Base-by-base conservation (phyloP, 2,797 vertebrate species). In the Anableps anableps region DNA sequence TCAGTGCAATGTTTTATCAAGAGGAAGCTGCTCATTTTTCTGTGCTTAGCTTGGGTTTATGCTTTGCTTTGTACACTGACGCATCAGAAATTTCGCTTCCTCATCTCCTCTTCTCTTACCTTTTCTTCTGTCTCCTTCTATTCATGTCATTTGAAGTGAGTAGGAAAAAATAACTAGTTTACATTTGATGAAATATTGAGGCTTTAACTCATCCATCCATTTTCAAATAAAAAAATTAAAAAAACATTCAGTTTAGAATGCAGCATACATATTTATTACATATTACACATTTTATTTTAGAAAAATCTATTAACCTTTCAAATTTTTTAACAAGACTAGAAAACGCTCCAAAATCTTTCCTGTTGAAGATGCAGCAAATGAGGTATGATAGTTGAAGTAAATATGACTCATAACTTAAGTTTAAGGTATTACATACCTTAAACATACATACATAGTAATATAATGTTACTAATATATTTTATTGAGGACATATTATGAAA, bases 121-220 rank as follows among this genome's bases (percentile, higher is more conserved):
- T 76, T 77, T 82, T 73, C 2, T 78, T 60, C 79, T 83, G 84
- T 89, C 87, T 85, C 76, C 79, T 86, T 80, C 85, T 82, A 79
- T 86, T 83, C 21, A 53, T n/a, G 80, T 60, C n/a, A 60, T 14
- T 60, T 60, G n/a, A 29, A 60, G 58, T 4, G n/a, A 60, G 29
- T 29, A 29, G 7, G 11, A 29, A 26, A 53, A 53, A 53, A 4
- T 3, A 53, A 9, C 23, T 7, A 23, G 19, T 68, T 68, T 14
- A 5, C 31, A 8, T 70, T 70, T 41, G 23, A 70, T 70, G 0
- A 70, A 43, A 43, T 23, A 68, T 26, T 9, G 26, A 43, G 5
- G 23, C 66, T 17, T 43, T n/a, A 45, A 45, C 23, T 29, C 6
- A 60, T 60, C n/a, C 29, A 29, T n/a, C 26, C 10, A 19, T 34